Conservation (phyloP, 2,888 invertebrate species). For the Odontocerum albicorne region DNA sequence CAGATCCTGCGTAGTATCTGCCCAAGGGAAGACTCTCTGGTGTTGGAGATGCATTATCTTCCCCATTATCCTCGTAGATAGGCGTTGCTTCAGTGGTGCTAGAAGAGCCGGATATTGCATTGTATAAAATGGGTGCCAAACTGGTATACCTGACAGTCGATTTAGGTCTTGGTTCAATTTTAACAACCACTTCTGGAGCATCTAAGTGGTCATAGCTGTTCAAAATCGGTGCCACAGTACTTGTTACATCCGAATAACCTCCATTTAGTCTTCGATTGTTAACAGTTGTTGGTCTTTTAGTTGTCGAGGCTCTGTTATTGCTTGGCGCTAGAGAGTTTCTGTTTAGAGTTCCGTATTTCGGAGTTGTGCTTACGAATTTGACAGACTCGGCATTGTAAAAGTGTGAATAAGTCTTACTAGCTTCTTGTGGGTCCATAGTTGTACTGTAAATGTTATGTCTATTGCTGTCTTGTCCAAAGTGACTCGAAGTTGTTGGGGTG, state of each 20-base stretch:
- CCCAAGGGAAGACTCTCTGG: conserved; percentile 1
- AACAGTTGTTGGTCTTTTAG: conserved; percentile 2
- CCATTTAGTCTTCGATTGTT: background rate
- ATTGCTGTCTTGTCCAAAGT: background rate
- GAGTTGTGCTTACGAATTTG: conserved; percentile 31
- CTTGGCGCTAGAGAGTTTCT: conserved; percentile 15
- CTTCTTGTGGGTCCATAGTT: conserved; percentile 16
- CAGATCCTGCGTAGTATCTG: conserved; percentile 9
- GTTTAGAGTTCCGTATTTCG: conserved; percentile 21
- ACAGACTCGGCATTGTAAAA: conserved; percentile 28
- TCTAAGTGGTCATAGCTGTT: conserved; percentile 31
- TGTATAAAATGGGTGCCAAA: conserved; percentile 25
- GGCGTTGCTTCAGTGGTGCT: conserved; percentile 1
- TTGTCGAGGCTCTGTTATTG: background rate
- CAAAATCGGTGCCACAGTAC: conserved; percentile 26
- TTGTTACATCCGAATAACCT: conserved; percentile 11
- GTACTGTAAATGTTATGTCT: conserved; percentile 6
- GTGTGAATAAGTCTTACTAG: conserved; percentile 23
- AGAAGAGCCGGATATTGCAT: conserved; percentile 1
- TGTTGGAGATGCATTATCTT: background rate
- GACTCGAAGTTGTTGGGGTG: background rate
- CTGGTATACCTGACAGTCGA: conserved; percentile 24
- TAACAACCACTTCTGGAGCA: conserved; percentile 23
- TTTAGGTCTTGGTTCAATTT: conserved; percentile 15
- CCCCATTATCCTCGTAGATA: background rate